These are phyloP conservation scores for Muscicapa comitata DNA, from an alignment of 2,797 vertebrate genomes.

Conservation along the genomic window DNA sequence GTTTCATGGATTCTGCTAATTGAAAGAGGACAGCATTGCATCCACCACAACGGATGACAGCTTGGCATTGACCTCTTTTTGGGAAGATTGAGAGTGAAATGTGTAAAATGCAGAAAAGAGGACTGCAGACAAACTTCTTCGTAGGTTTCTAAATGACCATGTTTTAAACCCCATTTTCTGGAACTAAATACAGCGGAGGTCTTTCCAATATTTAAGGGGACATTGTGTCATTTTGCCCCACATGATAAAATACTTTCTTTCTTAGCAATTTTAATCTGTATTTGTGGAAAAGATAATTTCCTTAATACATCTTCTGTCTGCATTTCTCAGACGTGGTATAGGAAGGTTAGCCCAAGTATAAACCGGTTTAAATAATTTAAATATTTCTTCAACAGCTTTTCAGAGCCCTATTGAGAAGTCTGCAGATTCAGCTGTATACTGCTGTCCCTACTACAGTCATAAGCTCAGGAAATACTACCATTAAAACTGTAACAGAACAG, in stretches of 20 bases:
- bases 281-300: background rate
- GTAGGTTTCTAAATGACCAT: background rate
- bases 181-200: fast-evolving
- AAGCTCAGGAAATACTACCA: background rate
- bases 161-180: background rate
- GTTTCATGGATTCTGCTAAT: background rate
- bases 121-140: background rate
- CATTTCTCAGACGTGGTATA: background rate
- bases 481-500: background rate
- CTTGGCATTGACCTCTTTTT: background rate
- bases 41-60: background rate
- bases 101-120: background rate
- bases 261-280: background rate
- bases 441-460: background rate
- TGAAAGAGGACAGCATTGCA: background rate
- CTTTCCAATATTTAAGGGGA: background rate
- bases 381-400: background rate
- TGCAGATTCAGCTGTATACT: background rate
- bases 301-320: background rate
- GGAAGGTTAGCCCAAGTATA: background rate
- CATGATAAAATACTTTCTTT: background rate
- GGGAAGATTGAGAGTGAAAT: background rate
- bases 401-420: background rate
- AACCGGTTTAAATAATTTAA: background rate
- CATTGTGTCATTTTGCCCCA: background rate